phyloP scores from a whole-genome alignment of 1,140 invertebrate genomes.

The Lepidurus packardi region DNA sequence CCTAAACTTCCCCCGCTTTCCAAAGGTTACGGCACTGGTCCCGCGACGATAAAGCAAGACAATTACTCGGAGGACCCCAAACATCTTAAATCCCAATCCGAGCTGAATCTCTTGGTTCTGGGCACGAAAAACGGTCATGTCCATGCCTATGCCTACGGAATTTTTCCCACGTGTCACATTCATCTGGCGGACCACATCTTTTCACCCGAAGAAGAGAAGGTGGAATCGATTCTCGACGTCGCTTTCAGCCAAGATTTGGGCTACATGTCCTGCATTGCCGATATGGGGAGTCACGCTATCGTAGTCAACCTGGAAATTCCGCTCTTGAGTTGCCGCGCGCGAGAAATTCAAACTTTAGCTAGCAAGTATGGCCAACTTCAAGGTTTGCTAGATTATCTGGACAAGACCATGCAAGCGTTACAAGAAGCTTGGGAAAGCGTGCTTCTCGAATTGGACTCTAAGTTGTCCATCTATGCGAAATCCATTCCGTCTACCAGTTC shows the following conservation, averaged over 20 bases:
- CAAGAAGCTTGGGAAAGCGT: constrained; percentile 92
- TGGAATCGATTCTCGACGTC: not conserved
- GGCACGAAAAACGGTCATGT: constrained; percentile 67
- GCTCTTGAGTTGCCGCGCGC: constrained; percentile 57
- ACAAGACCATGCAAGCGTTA: constrained; percentile 72
- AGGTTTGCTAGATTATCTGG: constrained; percentile 61
- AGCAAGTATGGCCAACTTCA: constrained; percentile 64
- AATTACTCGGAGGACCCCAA: constrained; percentile 59
- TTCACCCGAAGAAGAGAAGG: not conserved
- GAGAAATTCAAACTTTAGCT: constrained; percentile 63
- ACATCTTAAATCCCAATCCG: constrained; percentile 58
- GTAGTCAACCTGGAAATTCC: constrained; percentile 58
- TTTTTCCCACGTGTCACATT: constrained; percentile 69
- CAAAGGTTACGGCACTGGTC: constrained; percentile 43
- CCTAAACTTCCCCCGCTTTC: constrained; percentile 55
- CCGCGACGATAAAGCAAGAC: constrained; percentile 41
- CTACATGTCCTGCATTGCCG: constrained; percentile 43
- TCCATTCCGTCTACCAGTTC: constrained; percentile 64
- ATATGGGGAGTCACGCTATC: constrained; percentile 46
- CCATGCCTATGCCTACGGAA: constrained; percentile 73
- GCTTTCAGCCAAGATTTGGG: constrained; percentile 42
- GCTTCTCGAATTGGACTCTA: constrained; percentile 86
- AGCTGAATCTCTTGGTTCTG: constrained; percentile 70
- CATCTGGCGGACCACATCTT: constrained; percentile 50
- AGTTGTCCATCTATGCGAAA: constrained; percentile 79